Percentiles rank a stretch among this genome's conserved stretches.
Evolutionary conservation across 2,888 invertebrate genomes (phyloP).

Genomic region (Metopia argyrocephala): DNA sequence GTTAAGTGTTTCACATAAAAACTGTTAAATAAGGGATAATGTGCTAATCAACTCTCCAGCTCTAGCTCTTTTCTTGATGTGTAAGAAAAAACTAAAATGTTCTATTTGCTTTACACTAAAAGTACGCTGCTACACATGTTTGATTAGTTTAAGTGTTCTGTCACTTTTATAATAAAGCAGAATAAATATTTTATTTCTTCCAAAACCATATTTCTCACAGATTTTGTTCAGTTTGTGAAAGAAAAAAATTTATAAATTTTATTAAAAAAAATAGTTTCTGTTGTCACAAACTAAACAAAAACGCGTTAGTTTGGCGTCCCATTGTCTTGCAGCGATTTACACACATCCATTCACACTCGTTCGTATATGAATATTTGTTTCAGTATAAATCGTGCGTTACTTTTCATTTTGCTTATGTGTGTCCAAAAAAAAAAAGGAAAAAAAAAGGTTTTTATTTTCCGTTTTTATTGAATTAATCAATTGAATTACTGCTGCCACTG

Average conservation of each 20-base stretch:
- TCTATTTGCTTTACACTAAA: not conserved
- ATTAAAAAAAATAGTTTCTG: slow-evolving; percentile 11
- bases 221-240: not conserved
- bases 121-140: not conserved
- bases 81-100: too few relatives aligned
- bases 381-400: not conserved
- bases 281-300: slow-evolving; percentile 20
- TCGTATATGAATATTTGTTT: not conserved
- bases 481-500: slow-evolving; percentile 37
- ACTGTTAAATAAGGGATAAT: too few relatives aligned
- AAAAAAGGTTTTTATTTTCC: slow-evolving; percentile 8
- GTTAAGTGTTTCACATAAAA: too few relatives aligned
- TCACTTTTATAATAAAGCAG: not conserved
- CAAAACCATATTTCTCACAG: not conserved
- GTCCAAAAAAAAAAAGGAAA: slow-evolving; percentile 3
- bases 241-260: slow-evolving; percentile 34
- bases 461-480: slow-evolving; percentile 57
- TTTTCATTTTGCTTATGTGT: slow-evolving; percentile 31
- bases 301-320: slow-evolving; percentile 48
- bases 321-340: slow-evolving; percentile 19
- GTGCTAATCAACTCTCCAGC: too few relatives aligned
- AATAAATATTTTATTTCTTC: not conserved
- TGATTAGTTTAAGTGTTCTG: not conserved
- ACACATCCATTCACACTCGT: not conserved
- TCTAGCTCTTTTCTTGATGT: too few relatives aligned